Evolutionary conservation across 2,888 invertebrate species (phyloP), one percentile per base, ranked within the genome.

Genomic region (Caenorhabditis zanzibari): DNA sequence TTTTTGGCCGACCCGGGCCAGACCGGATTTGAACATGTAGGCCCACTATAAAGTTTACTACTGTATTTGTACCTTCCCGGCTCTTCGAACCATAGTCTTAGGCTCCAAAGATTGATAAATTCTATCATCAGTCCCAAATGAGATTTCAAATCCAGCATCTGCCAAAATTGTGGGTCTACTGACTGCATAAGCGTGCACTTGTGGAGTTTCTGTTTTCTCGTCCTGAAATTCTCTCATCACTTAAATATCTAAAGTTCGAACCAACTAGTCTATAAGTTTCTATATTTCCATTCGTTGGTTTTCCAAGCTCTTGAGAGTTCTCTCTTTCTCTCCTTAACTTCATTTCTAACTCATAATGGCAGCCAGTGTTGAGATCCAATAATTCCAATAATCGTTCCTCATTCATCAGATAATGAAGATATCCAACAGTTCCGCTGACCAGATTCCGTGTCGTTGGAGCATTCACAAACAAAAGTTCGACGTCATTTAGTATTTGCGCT

Each of bases 131-230:
- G 86, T 86, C 12, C 86, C 88, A 44, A 82, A 88, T 16, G 85
- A 58, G 14, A 88, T 88, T 76, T 88, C 88, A 71, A 88, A 88
- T n/a, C 87, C 88, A 22, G 88, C 85, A 76, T 88, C 88, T 0
- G 87, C 88, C 26, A 88, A 72, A 38, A 88, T 83, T 14, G 88
- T 88, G 5, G 85, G 82, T 35, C 85, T 81, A 64, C 86, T 76
- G 16, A 85, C 59, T 24, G 74, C 54, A 44, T 79, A 75, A 6
- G 79, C 68, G 47, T 77, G 52, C 24, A 61, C 72, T 19, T 72
- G 28, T 19, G 82, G 49, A 9, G 49, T 22, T 35, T 64, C 56
- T 22, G n/a, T n/a, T n/a, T 71, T 64, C 1, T 75, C 59, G 16
- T 75, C 72, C 79, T 82, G 64, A 56, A 56, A 22, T 7, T 22